Percentiles rank a stretch among this genome's conserved stretches.
Evolutionary conservation across 2,113 vertebrate genomes (phyloP).

Genomic region (Platanista minor): DNA sequence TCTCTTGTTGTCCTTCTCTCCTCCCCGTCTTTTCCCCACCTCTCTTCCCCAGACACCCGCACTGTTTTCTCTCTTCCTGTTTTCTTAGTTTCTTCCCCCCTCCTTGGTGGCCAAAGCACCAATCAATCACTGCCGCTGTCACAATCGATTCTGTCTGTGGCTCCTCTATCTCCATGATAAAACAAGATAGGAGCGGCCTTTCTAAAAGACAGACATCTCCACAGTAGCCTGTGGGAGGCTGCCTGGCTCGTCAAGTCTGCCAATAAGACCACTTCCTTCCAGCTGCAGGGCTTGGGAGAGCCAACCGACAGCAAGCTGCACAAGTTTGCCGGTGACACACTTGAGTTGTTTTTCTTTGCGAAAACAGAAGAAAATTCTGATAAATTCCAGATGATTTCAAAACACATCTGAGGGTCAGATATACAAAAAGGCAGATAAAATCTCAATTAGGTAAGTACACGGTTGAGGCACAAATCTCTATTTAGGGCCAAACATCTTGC

Average conservation of each 20-base stretch:
- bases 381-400: constrained; percentile 67
- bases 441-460: constrained; percentile 51
- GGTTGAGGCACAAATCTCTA: background rate
- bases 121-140: constrained; percentile 2
- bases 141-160: background rate
- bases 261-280: background rate
- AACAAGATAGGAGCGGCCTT: constrained; percentile 5
- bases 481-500: constrained; percentile 41
- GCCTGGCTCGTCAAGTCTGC: background rate
- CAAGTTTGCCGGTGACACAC: constrained; percentile 6
- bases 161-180: background rate
- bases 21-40: constrained; percentile 37
- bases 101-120: constrained; percentile 23
- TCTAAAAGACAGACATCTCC: constrained; percentile 15
- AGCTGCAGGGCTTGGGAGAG: background rate
- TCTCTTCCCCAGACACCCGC: constrained; percentile 35
- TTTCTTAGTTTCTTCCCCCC: constrained; percentile 27
- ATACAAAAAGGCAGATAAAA: constrained; percentile 51
- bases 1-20: constrained; percentile 37
- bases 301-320: background rate
- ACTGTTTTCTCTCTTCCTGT: constrained; percentile 40
- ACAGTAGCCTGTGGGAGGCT: constrained; percentile 48
- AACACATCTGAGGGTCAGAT: constrained; percentile 36
- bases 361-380: constrained; percentile 57
- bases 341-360: constrained; percentile 44